Base-by-base conservation (phyloP, 2,797 vertebrate species). In the Tadarida brasiliensis region DNA sequence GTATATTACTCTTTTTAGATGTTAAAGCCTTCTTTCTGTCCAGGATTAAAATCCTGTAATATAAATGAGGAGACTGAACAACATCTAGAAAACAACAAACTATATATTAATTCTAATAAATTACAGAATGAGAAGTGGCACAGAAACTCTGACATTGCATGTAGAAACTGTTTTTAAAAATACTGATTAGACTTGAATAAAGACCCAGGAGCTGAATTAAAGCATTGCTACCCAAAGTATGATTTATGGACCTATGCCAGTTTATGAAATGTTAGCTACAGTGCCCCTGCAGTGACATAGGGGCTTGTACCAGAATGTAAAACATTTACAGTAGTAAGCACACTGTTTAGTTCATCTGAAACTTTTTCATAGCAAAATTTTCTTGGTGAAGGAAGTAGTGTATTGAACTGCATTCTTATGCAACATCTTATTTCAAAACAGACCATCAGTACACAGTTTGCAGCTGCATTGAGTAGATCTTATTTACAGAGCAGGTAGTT, bases 21-120 rank as follows among this genome's bases (percentile, higher is more conserved):
- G 28, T 76, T 89, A 92, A 19, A 86, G 56, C 59, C 33, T 67
- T 91, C 39, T 97, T 95, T 91, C 76, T 97, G 61, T 76, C 63
- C 71, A 85, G 65, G 30, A 73, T 68, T 95, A 91, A 95, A 80
- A 93, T 87, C 80, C 15, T 81, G 3, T 89, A 85, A 63, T 94
- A 76, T 56, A 91, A 89, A 87, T 89, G 57, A 88, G 63, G 63
- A 95, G 19, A 92, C 28, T 80, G 4, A 19, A 22, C n/a, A 30
- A 76, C 56, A 61, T 91, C 51, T 78, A 71, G 82, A 91, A 88
- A 97, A 81, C 47, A 78, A 54, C 30, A 92, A 65, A 56, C 74
- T 87, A n/a, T 19, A 68, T 91, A 17, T 91, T 74, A 83, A 90
- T 92, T 83, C 67, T 20, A 74, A 26, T 91, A 81, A 65, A 73